Percentiles rank a stretch among this genome's conserved stretches.
These are phyloP conservation scores for Lordiphosa clarofinis DNA, from an alignment of 1,140 invertebrate species.

Conservation along the genomic window DNA sequence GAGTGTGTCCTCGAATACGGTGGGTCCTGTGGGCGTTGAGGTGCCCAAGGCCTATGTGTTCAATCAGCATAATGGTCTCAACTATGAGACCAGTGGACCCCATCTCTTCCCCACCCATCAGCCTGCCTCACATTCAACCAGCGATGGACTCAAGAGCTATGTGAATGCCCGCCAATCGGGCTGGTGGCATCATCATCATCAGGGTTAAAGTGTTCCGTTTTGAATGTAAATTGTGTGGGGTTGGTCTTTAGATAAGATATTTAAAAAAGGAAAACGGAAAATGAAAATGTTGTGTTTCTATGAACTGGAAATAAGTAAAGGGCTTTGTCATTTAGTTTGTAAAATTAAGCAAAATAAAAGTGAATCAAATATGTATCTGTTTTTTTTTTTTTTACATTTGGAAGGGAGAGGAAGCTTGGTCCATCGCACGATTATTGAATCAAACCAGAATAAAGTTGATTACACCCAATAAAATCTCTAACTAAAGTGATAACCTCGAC, in stretches of 20 bases:
- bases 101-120: constrained; percentile 65
- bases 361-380: too few species aligned
- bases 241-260: constrained; percentile 21
- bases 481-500: too few species aligned
- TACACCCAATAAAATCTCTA: too few species aligned
- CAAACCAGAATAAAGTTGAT: too few species aligned
- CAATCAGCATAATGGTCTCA: constrained; percentile 77
- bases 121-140: constrained; percentile 1
- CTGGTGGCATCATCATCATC: constrained; percentile 72
- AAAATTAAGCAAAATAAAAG: constrained; percentile 19
- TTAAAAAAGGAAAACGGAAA: constrained; percentile 6
- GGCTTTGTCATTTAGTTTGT: constrained; percentile 6
- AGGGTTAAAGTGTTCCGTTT: constrained; percentile 21
- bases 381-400: too few species aligned
- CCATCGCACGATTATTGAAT: too few species aligned
- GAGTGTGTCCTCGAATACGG: constrained; percentile 31
- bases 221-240: constrained; percentile 7
- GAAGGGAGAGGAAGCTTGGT: too few species aligned
- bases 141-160: constrained; percentile 65
- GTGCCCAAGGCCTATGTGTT: constrained; percentile 74
- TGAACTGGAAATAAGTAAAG: constrained; percentile 4
- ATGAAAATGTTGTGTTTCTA: background rate
- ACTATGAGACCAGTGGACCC: constrained; percentile 73
- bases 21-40: constrained; percentile 33
- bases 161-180: constrained; percentile 59